These are phyloP conservation scores for Hedychridium roseum DNA, from an alignment of 2,888 invertebrate genomes.

Conservation along the genomic window DNA sequence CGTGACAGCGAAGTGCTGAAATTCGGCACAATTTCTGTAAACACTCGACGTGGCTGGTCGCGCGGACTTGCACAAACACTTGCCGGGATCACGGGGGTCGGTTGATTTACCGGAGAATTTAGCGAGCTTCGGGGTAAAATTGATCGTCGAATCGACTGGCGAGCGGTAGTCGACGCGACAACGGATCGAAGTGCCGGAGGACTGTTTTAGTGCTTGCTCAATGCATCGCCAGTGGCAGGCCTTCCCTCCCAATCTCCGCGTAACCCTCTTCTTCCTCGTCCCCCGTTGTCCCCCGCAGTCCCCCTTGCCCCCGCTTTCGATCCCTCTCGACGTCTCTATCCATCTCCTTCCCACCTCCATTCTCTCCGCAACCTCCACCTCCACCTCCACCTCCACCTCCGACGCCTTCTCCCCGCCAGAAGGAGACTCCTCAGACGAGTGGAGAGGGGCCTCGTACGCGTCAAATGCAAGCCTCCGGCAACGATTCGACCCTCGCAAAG, in stretches of 20 bases:
- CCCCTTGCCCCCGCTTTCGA: conserved; percentile 5
- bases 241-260: neutral
- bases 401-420: conserved; percentile 13
- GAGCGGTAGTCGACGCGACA: conserved; percentile 35
- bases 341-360: neutral
- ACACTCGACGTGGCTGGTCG: no score
- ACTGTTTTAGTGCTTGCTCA: conserved; percentile 48
- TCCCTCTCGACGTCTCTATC: no score
- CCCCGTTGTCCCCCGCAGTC: conserved; percentile 20
- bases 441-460: conserved; percentile 6
- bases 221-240: conserved; percentile 45
- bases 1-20: no score
- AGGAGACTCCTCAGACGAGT: conserved; percentile 10
- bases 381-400: neutral
- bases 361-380: neutral
- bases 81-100: no score
- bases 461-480: conserved; percentile 11
- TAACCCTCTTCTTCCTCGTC: conserved; percentile 31
- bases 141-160: neutral
- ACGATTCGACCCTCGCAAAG: conserved; percentile 5
- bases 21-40: no score
- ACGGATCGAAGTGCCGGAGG: conserved; percentile 47
- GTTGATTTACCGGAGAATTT: no score
- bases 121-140: no score
- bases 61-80: no score